phyloP scores from a whole-genome alignment of 2,113 vertebrate species.

The Pomatostomus ruficeps region DNA sequence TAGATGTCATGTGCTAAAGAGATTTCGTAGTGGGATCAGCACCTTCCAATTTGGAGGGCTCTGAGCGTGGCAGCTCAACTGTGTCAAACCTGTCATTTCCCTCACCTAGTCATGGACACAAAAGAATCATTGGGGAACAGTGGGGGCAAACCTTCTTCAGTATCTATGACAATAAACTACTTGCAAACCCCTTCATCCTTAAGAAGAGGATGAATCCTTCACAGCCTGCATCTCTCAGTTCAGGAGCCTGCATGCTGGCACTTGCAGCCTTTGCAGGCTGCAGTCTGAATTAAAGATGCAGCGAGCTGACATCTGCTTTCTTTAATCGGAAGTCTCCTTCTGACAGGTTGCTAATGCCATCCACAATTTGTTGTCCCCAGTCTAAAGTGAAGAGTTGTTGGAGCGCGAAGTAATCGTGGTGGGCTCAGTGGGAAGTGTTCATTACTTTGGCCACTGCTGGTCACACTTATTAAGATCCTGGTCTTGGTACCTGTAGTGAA shows the following conservation, averaged over 20 bases:
- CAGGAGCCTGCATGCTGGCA: background rate
- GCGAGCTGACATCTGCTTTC: background rate
- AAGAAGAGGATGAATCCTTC: background rate
- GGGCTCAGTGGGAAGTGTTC: background rate
- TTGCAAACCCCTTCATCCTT: background rate
- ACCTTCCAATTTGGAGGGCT: background rate
- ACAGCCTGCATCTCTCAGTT: background rate
- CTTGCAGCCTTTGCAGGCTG: background rate
- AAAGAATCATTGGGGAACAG: background rate
- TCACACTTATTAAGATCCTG: slow-evolving; percentile 9
- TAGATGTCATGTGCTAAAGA: background rate
- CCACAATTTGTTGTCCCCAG: background rate
- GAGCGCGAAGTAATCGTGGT: background rate
- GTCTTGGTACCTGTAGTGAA: background rate
- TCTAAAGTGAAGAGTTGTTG: background rate
- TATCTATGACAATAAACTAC: background rate
- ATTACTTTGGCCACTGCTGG: slow-evolving; percentile 15
- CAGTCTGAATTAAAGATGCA: background rate
- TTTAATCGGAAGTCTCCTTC: background rate
- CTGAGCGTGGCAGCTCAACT: background rate
- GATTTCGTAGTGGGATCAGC: background rate
- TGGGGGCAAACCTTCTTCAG: background rate
- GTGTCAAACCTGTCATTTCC: background rate
- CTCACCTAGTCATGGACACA: background rate
- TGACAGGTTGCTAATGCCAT: background rate